Evolutionary conservation across 2,888 invertebrate species (phyloP), one percentile per base, ranked within the genome.

Genomic region (Agonum fuliginosum): DNA sequence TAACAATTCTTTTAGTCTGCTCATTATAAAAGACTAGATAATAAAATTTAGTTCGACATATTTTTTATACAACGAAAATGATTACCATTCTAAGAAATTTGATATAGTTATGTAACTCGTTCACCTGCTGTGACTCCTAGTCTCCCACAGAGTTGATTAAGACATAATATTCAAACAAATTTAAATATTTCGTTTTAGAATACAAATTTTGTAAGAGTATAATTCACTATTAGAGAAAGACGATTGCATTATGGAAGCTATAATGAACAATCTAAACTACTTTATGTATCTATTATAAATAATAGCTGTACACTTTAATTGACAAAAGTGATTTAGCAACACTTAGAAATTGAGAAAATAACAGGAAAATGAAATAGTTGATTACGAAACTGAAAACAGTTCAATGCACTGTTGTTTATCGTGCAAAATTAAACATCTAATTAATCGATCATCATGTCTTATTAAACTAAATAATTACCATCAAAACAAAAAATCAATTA

Each of bases 401-500:
- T 62, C 58, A 62, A 62, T 30, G 58, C 1, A 27, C 58, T 14
- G 19, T 8, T 48, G 48, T 48, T 24, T 54, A 24, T 24, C 2
- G 12, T 30, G 30, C 30, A 34, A 30, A 62, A 22, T 54, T 17
- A 54, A n/a, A 27, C 24, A 54, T 54, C 54, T 12, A 8, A 24
- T 54, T 27, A 54, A 54, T 54, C 54, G 54, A 54, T 54, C 54
- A 54, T 22, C 10, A 54, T 27, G 54, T 62, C 58, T 30, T 62
- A 62, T 62, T 62, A 62, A 62, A 62, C 17, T 17, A 34, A 62
- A 62, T 54, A 48, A 48, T 48, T 48, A 54, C 24, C 4, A 37
- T 24, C 54, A 24, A 54, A 54, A 54, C 54, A 54, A 54, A 62
- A 62, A 62, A 17, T 62, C 58, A 62, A 62, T 54, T 54, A 54